Conservation (phyloP, 2,113 vertebrate genomes). For the Nibea coibor region DNA sequence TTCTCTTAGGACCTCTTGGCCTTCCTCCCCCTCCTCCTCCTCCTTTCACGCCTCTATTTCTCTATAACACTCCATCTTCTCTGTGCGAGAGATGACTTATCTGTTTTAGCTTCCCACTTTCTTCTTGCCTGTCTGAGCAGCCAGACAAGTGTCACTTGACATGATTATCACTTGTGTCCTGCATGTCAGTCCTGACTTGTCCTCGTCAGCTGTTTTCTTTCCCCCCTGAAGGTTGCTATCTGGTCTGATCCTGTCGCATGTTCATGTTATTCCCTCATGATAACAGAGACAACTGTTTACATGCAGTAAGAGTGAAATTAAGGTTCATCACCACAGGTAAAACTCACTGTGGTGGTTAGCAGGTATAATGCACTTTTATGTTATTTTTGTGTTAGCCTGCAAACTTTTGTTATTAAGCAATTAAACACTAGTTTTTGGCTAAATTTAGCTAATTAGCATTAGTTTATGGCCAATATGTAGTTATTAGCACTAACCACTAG, state of each 20-base stretch:
- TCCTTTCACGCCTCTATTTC: slow-evolving; percentile 32
- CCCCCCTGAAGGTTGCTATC: slow-evolving; percentile 42
- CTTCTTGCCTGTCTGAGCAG: not conserved
- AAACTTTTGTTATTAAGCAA: no score
- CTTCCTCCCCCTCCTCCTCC: slow-evolving; percentile 16
- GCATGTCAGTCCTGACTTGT: not conserved
- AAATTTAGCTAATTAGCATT: no score
- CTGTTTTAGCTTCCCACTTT: slow-evolving; percentile 22
- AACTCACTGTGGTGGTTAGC: not conserved
- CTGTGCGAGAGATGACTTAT: slow-evolving; percentile 38
- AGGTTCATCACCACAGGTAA: no score
- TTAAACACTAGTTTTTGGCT: no score
- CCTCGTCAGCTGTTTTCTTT: slow-evolving; percentile 14
- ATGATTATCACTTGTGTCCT: not conserved
- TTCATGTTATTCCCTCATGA: slow-evolving; percentile 17
- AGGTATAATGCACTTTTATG: not conserved
- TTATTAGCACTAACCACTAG: not conserved
- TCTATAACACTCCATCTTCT: slow-evolving; percentile 55
- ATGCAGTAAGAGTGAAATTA: not conserved
- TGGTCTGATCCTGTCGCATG: slow-evolving; percentile 19
- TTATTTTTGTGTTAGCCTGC: not conserved
- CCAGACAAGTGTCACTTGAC: slow-evolving; percentile 6
- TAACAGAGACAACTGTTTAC: not conserved
- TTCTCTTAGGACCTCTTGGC: slow-evolving; percentile 70
- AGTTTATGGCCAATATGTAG: no score